These are phyloP conservation scores for Typhlomys cinereus DNA, from an alignment of 2,113 vertebrate genomes.

Conservation along the genomic window DNA sequence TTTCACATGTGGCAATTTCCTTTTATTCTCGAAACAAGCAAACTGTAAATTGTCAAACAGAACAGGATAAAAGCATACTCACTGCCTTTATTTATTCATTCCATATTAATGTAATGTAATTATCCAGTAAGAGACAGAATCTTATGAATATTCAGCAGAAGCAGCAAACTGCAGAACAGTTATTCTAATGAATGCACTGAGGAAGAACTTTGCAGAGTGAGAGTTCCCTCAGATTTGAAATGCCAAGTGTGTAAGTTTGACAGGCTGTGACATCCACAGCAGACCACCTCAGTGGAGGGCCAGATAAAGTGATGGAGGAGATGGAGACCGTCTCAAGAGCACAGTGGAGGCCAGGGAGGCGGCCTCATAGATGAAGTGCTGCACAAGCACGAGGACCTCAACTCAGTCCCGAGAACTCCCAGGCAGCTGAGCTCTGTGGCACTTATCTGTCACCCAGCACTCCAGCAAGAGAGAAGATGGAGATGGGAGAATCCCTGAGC, in stretches of 20 bases:
- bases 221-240: conserved; percentile 70
- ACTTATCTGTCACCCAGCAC: too few species aligned
- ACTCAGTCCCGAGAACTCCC: too few species aligned
- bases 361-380: too few species aligned
- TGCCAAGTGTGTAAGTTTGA: conserved; percentile 55
- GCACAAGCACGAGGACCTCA: too few species aligned
- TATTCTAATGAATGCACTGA: conserved; percentile 74
- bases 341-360: too few species aligned
- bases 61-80: conserved; percentile 82
- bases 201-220: conserved; percentile 57
- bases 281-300: background rate
- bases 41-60: conserved; percentile 84
- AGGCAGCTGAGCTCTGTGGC: too few species aligned
- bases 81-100: conserved; percentile 84
- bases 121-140: conserved; percentile 79
- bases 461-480: too few species aligned
- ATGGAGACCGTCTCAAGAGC: too few species aligned
- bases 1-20: conserved; percentile 76
- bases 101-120: conserved; percentile 86
- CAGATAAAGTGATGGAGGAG: too few species aligned
- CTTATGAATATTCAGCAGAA: conserved; percentile 81
- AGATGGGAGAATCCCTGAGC: too few species aligned
- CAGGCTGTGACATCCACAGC: conserved; percentile 49
- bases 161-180: conserved; percentile 37
- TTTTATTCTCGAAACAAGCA: conserved; percentile 78